A percentile compares a stretch with the other conserved stretches of the same genome.
phyloP scores from a whole-genome alignment of 2,113 vertebrate genomes.

The Pogonocichla stellata region DNA sequence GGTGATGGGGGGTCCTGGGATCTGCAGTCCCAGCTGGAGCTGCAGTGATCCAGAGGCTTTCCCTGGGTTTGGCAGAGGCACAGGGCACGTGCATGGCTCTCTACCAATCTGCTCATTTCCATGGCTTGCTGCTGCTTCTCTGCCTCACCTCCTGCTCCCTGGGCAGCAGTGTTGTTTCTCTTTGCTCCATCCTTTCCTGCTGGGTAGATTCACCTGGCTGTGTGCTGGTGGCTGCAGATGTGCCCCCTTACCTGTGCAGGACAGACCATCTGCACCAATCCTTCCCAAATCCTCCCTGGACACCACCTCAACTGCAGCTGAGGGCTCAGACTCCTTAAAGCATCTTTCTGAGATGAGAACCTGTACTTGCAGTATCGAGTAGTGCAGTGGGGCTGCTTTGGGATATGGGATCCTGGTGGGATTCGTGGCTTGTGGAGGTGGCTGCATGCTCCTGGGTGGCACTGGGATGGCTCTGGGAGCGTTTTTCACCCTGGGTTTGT shows the following conservation, averaged over 20 bases:
- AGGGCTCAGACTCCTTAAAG: not conserved
- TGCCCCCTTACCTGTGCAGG: not conserved
- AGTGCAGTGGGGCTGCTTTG: not conserved
- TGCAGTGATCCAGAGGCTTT: not conserved
- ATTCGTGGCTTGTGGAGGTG: not conserved
- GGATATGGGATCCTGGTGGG: not conserved
- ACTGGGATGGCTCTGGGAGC: not conserved
- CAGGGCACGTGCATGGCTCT: not conserved
- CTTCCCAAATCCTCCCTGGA: not conserved
- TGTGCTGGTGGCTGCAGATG: not conserved
- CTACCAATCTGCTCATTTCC: not conserved
- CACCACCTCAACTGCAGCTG: not conserved
- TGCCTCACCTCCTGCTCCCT: not conserved
- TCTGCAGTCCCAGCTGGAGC: not conserved
- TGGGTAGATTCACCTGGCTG: not conserved
- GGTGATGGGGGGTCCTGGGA: fast-evolving
- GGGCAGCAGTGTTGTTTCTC: not conserved
- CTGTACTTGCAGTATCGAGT: fast-evolving
- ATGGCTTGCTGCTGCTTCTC: not conserved
- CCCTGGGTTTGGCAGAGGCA: not conserved
- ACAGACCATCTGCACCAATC: not conserved
- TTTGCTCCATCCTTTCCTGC: not conserved
- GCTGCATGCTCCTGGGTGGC: fast-evolving
- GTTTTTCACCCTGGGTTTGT: not conserved
- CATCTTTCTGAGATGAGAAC: not conserved